Evolutionary conservation across 64 coral and sea anemone genomes (phyloP), one percentile per base, ranked within the genome.

Genomic region (Montipora capricornis): DNA sequence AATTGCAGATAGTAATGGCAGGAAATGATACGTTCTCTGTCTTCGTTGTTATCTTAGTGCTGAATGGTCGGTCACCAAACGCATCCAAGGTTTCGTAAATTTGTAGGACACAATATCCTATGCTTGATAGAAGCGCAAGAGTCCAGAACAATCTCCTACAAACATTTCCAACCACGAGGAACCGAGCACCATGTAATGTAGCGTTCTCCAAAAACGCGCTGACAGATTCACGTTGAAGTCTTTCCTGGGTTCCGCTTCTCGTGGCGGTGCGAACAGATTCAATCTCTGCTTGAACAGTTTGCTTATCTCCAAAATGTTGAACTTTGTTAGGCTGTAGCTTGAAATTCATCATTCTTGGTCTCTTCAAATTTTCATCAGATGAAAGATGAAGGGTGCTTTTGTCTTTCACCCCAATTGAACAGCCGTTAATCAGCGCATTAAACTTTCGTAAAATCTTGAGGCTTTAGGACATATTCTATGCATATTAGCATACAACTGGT

Each of bases 1-100:
- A 55, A 79, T 91, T 91, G 46, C 89, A 91, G 20, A 91, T 20
- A 24, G 61, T 91, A 5, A 91, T 78, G 4, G 89, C 89, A 0
- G 89, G 89, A 73, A 91, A 91, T 59, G 74, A 14, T 8, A 71
- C 1, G 0, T 8, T 68, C 5, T 49, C 66, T 1, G 8, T 9
- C 1, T 50, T 9, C 44, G 45, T 73, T 48, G 77, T 81, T 81
- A 91, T 91, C 48, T 68, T 70, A 20, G 89, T 91, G 15, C 60
- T 71, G 50, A 71, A 91, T 80, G 89, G 89, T 44, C 47, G 20
- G 11, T 49, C 19, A n/a, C 24, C 15, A 80, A 81, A 91, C 20
- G 45, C 20, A 11, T 81, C n/a, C 2, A 70, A 20, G 2, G 78
- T 14, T 1, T 16, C 4, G 45, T 71, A 73, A 16, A 70, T 10